Conservation (phyloP, 2,888 invertebrate species). For the Callinectes sapidus region DNA sequence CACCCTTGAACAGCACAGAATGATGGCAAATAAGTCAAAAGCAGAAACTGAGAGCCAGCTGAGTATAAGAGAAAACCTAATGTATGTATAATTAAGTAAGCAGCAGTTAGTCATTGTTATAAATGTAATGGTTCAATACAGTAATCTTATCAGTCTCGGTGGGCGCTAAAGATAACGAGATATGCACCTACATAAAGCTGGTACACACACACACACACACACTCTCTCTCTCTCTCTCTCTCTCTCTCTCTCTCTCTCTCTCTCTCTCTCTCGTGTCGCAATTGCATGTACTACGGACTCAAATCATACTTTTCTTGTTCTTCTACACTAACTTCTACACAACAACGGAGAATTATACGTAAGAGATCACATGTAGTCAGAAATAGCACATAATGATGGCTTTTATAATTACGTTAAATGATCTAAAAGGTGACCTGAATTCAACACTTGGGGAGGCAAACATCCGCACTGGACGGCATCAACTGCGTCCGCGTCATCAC, state of each 20-base stretch:
- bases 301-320: neutral
- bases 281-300: neutral
- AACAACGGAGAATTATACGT: neutral
- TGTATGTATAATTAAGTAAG: neutral
- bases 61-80: neutral
- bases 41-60: neutral
- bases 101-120: neutral
- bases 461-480: neutral
- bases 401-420: neutral
- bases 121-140: neutral
- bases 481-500: neutral
- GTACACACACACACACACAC: no score
- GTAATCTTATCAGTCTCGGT: neutral
- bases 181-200: neutral
- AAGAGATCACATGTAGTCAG: neutral
- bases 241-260: no score
- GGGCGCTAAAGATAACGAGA: neutral
- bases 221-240: no score
- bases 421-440: neutral
- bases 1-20: neutral
- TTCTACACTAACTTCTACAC: neutral
- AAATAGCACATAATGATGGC: neutral
- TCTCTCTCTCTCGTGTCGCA: neutral
- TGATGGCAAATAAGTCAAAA: neutral
- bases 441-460: neutral